Evolutionary conservation across 2,113 vertebrate genomes (phyloP), one percentile per base, ranked within the genome.

Genomic region (Cyrtonyx montezumae): DNA sequence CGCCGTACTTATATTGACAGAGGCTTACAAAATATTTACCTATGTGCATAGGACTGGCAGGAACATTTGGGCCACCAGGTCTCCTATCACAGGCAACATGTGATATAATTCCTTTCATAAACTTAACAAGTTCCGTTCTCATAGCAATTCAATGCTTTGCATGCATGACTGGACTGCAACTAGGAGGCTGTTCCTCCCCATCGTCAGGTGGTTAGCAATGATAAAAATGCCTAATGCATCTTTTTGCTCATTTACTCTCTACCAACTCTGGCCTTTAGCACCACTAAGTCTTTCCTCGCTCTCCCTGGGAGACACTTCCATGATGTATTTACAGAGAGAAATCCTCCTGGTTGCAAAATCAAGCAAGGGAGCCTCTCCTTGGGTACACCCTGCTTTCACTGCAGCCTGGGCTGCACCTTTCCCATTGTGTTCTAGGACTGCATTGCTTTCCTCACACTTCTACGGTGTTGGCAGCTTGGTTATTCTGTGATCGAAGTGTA

Each of bases 21-120:
- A 91, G 40, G 11, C 81, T 93, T 87, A 70, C 71, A 91, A 85
- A 83, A 93, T 56, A 79, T 93, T 94, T 96, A 78, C 91, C 81
- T 95, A 77, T 91, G 58, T 89, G 87, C 92, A 83, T 70, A 88
- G 85, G 82, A 86, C 76, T 70, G 87, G 82, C 75, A 94, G 63
- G 71, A 95, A 79, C 79, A 58, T 85, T 63, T 75, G 56, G 90
- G 79, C 71, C 74, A 67, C 79, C 61, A 46, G 12, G 10, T 77
- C 76, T 77, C 37, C 49, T 93, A 59, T 85, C 79, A 75, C 68
- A 63, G 55, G 56, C 46, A 68, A 40, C 4, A 0, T 46, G 61
- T 78, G 85, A 88, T 88, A 84, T 12, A 86, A 88, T 86, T 79
- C 77, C 80, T 88, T 71, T 71, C 18, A 40, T 78, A 79, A 88